Base-by-base conservation (phyloP, 2,888 invertebrate genomes). In the Belgica antarctica region DNA sequence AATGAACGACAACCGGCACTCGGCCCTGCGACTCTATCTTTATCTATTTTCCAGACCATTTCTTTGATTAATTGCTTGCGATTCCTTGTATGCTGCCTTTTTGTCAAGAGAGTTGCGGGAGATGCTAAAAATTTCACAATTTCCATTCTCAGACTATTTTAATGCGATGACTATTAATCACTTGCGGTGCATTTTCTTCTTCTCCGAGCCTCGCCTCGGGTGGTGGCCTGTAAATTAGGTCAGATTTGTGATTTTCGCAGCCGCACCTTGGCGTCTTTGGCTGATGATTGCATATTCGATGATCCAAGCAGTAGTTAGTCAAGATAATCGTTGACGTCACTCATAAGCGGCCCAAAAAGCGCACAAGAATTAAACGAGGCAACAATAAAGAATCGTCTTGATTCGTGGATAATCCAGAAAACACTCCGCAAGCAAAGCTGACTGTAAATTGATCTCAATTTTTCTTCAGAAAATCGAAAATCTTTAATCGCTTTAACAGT, bases 21-120 rank as follows among this genome's bases (percentile, higher is more conserved):
- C 46, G 17, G 3, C 46, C 4, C 7, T 59, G 25, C 25, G 2
- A 22, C 19, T n/a, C 41, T 41, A 31, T 46, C 19, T 24, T 27
- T 68, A 68, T 68, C 52, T 52, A 2, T 34, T 34, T 57, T 52
- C 52, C 34, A 68, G 68, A 68, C 52, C 22, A 17, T 57, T 66
- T 68, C 68, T 57, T 46, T 68, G 68, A 68, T 68, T 68, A 68
- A 68, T 68, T 68, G 52, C 68, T 59, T 59, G 59, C 25, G 27
- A 27, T 59, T 59, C n/a, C 7, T 59, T 59, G 19, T 15, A 4
- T 7, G 4, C 46, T 31, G 34, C 12, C 5, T 12, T 31, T 31
- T 31, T 31, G 12, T 31, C 12, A 31, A 31, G 12, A 52, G 8
- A 52, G 22, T 22, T 41, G 41, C 41, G 41, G 41, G 41, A 41